These are phyloP conservation scores for Trissolcus basalis DNA, from an alignment of 1,140 invertebrate genomes.

Conservation along the genomic window DNA sequence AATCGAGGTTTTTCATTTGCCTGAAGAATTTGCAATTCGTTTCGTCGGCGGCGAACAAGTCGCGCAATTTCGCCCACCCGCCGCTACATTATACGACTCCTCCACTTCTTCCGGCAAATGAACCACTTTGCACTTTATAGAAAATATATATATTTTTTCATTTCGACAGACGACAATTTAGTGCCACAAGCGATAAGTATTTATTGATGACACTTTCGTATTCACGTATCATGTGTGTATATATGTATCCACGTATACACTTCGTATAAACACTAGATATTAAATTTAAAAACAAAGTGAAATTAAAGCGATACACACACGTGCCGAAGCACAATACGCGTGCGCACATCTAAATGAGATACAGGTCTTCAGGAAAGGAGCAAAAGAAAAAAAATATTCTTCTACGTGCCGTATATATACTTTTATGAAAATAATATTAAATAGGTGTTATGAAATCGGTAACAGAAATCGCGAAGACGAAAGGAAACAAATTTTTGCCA, in stretches of 20 bases:
- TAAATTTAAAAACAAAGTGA: neutral
- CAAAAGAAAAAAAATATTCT: slow-evolving; percentile 63
- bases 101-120: slow-evolving; percentile 40
- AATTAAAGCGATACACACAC: slow-evolving; percentile 30
- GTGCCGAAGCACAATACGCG: slow-evolving; percentile 34
- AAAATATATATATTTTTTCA: slow-evolving; percentile 6
- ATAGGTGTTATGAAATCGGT: slow-evolving; percentile 17
- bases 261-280: neutral
- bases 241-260: slow-evolving; percentile 7
- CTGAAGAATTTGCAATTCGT: slow-evolving; percentile 50
- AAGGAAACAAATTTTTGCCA: slow-evolving; percentile 1
- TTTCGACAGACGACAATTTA: slow-evolving; percentile 44
- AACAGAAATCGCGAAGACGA: slow-evolving; percentile 1
- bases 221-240: slow-evolving; percentile 45
- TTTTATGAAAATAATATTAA: slow-evolving; percentile 55
- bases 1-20: slow-evolving; percentile 50
- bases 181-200: slow-evolving; percentile 69
- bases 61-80: slow-evolving; percentile 13
- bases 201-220: slow-evolving; percentile 65
- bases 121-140: no score
- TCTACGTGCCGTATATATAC: slow-evolving; percentile 71
- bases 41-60: slow-evolving; percentile 32
- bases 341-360: slow-evolving; percentile 31
- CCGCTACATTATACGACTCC: slow-evolving; percentile 9
- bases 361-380: slow-evolving; percentile 3